Evolutionary conservation across 1,140 invertebrate genomes (phyloP).

Genomic region (Eulimnadia texana): DNA sequence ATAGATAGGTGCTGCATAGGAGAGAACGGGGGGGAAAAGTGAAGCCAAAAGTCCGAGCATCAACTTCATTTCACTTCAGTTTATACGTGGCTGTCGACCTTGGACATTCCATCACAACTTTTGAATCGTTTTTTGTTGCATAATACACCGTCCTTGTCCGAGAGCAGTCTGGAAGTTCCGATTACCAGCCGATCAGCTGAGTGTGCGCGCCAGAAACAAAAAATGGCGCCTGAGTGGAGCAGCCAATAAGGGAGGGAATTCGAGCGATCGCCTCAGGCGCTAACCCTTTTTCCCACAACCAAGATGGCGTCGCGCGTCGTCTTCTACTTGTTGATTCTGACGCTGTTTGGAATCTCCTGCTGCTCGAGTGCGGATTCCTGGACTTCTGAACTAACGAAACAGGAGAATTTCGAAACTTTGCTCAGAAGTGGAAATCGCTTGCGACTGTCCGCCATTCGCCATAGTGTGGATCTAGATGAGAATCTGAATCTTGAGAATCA

Average conservation of each 20-base stretch:
- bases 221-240: neutral
- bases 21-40: no score
- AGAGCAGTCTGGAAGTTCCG: no score
- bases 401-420: neutral
- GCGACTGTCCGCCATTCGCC: no score
- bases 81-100: no score
- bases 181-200: neutral
- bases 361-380: neutral
- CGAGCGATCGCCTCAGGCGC: neutral
- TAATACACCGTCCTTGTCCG: no score
- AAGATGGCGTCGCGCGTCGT: neutral
- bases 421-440: no score
- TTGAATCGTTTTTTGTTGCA: no score
- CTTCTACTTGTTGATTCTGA: neutral
- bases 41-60: no score
- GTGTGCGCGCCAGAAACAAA: neutral
- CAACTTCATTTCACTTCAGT: no score
- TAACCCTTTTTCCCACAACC: neutral
- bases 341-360: neutral
- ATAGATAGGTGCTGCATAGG: no score
- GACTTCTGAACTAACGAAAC: neutral
- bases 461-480: neutral
- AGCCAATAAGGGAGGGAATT: neutral
- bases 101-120: no score
- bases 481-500: neutral